Evolutionary conservation across 2,113 vertebrate species (phyloP), one percentile per base, ranked within the genome.

Genomic region (Craseonycteris thonglongyai): DNA sequence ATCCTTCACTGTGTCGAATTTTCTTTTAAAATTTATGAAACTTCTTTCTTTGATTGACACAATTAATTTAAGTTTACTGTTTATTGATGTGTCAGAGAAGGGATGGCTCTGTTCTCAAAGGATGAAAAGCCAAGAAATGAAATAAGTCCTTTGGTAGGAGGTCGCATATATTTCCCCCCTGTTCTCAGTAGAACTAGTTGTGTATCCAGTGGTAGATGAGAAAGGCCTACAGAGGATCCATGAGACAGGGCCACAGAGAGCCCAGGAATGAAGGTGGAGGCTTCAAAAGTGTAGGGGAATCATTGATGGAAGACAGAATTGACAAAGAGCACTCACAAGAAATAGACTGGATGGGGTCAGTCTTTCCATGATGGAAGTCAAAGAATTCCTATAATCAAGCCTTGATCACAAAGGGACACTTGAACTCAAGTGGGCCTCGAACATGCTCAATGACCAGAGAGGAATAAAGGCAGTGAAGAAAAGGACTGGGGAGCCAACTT

Each of bases 81-180:
- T 45, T 51, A 8, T 19, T 21, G 0, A 6, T 5, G 9, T 38
- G 8, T 75, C 33, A 58, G 45, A 63, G 42, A 69, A 69, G 24
- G n/a, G 2, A 45, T 75, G 33, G 6, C 9, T 10, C 21, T 30
- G 8, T 74, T 63, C 33, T 74, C n/a, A 47, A 38, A 74, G 11
- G 10, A 45, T 6, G 3, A 54, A 28, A 26, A 0, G 35, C 40
- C 4, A 6, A 54, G 35, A 68, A 45, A 90, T 40, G n/a, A 47
- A 59, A 71, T 15, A 33, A 69, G 15, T 19, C 40, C 14, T 54
- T 30, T 22, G 26, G 7, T 15, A 35, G 22, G 12, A 58, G 3
- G 18, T 14, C 7, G 3, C 28, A 10, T 24, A 9, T 6, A 9
- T 45, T 8, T 13, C 30, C 7, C 3, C 26, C 22, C 7, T 28